phyloP scores from a whole-genome alignment of 2,797 vertebrate species.

The Rhinella marina region DNA sequence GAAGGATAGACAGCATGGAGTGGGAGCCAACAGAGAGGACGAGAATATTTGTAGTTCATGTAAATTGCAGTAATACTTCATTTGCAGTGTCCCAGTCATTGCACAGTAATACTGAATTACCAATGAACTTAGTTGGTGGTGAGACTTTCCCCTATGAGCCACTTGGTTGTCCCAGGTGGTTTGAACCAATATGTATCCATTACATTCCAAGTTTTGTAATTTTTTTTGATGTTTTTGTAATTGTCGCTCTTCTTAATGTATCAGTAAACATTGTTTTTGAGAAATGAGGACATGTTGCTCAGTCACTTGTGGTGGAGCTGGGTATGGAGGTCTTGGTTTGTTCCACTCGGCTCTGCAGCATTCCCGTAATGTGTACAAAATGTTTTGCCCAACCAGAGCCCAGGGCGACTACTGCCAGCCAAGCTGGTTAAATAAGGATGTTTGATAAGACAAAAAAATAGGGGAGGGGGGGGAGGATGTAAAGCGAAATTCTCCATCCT shows the following conservation, averaged over 20 bases:
- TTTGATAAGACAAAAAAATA: slow-evolving; percentile 30
- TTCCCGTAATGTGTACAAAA: neutral
- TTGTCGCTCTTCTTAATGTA: neutral
- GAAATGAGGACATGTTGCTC: too few species aligned
- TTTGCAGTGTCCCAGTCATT: too few species aligned
- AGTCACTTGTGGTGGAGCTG: neutral
- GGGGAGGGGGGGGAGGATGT: neutral
- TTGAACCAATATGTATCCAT: neutral
- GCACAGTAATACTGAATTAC: too few species aligned
- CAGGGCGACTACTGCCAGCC: slow-evolving; percentile 23
- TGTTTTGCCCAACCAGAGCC: neutral
- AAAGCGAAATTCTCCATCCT: neutral
- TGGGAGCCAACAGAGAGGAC: too few species aligned
- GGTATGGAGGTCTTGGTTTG: too few species aligned
- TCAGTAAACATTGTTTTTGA: neutral
- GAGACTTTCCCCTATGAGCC: too few species aligned
- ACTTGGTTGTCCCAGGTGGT: neutral
- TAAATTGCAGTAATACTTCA: too few species aligned
- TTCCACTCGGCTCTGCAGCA: neutral
- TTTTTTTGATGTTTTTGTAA: neutral
- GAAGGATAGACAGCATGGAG: too few species aligned
- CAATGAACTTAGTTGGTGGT: too few species aligned
- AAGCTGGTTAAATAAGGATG: slow-evolving; percentile 15
- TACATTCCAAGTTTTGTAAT: neutral
- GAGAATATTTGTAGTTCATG: too few species aligned